Evolutionary conservation across 2,888 invertebrate species (phyloP).

Genomic region (Epinotia brunnichana): DNA sequence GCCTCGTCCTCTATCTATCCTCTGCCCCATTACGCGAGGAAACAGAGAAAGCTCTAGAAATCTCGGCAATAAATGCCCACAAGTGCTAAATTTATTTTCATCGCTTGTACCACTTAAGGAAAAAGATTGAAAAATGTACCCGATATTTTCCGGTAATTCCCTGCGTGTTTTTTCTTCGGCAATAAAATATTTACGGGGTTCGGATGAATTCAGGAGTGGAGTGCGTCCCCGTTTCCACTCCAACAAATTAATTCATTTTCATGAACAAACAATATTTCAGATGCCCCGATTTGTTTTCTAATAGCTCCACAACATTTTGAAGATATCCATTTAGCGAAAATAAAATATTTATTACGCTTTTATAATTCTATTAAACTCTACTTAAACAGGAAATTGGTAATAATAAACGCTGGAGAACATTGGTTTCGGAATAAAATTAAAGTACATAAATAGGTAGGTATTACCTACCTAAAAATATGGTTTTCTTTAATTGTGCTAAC

Average conservation of each 20-base stretch:
- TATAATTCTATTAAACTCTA: constrained; percentile 29
- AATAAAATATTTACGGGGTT: constrained; percentile 81
- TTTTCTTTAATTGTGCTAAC: background rate
- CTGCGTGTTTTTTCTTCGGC: constrained; percentile 72
- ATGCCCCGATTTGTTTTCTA: constrained; percentile 24
- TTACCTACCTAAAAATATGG: background rate
- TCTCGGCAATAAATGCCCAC: constrained; percentile 80
- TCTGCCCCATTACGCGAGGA: constrained; percentile 58
- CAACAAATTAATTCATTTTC: constrained; percentile 76
- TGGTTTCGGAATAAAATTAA: background rate
- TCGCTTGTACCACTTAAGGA: constrained; percentile 81
- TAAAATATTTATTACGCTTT: constrained; percentile 35
- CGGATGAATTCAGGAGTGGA: constrained; percentile 74
- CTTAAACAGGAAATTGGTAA: constrained; percentile 30
- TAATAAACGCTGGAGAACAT: constrained; percentile 25
- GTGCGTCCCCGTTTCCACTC: constrained; percentile 66
- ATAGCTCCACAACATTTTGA: constrained; percentile 28
- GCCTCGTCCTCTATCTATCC: constrained; percentile 25
- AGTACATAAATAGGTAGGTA: too few species aligned
- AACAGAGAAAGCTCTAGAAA: constrained; percentile 71
- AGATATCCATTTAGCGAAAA: constrained; percentile 18
- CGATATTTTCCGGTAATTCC: constrained; percentile 77
- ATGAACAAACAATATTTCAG: constrained; percentile 63
- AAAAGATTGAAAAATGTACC: constrained; percentile 80
- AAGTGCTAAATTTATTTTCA: constrained; percentile 81